Evolutionary conservation across 2,888 invertebrate genomes (phyloP), one percentile per base, ranked within the genome.

Genomic region (Nematopogon swammerdamellus): DNA sequence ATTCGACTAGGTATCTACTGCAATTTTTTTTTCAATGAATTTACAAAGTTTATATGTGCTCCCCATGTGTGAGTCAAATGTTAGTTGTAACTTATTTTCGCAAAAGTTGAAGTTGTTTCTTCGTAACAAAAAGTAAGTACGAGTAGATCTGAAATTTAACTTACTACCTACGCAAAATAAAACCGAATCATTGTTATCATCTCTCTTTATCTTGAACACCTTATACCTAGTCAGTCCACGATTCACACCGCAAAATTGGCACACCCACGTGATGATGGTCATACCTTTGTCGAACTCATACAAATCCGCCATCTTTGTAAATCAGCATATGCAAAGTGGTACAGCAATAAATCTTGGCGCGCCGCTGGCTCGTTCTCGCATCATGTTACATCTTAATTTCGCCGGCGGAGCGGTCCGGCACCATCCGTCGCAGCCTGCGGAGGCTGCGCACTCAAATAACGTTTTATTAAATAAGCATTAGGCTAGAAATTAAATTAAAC

Each of bases 361-460:
- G 76, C 51, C 52, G 53, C 77, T 79, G 76, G 80, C 80, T 80
- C 80, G 80, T 80, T 80, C 79, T 77, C 80, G 80, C 80, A 80
- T 80, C 80, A 80, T 80, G 80, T 80, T 80, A 80, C 80, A 80
- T 80, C 80, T 80, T 80, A 80, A 80, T 80, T 80, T 80, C 76
- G 75, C 72, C 72, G 70, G 72, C 73, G 72, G 72, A 74, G 51
- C 51, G 52, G 52, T 53, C 36, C 17, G 14, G 44, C 17, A 11
- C 19, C 18, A 45, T 73, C 53, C 73, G 70, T 63, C 71, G 74
- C 73, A 73, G 76, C 74, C 74, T 72, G 76, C 71, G 16, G 14
- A 5, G 6, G 44, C 65, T 64, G 70, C 68, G 67, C 17, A 11
- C 18, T 44, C 3, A 44, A 19, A 44, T 17, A 44, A 69, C 72